Percentiles rank a stretch among this genome's conserved stretches.
These are phyloP conservation scores for Theretra japonica DNA, from an alignment of 2,888 invertebrate species.

Conservation along the genomic window DNA sequence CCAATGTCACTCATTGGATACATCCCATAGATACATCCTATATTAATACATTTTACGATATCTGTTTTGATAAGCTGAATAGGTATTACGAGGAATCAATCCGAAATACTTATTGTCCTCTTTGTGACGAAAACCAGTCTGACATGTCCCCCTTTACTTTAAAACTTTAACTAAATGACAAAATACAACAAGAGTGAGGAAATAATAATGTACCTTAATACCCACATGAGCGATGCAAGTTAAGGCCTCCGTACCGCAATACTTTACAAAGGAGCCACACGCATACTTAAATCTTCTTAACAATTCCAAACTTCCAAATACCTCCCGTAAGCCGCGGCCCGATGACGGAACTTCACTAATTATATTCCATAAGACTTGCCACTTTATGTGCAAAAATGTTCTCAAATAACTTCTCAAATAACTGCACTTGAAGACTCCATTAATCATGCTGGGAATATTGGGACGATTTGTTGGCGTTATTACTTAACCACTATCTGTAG, in stretches of 20 bases:
- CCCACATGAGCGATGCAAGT: neutral
- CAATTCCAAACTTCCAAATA: slow-evolving; percentile 13
- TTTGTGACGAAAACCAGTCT: too few relatives aligned
- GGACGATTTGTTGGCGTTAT: neutral
- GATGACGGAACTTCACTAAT: slow-evolving; percentile 17
- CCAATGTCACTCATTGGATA: too few relatives aligned
- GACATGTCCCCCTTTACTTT: too few relatives aligned
- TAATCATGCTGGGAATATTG: slow-evolving; percentile 8
- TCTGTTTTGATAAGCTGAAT: too few relatives aligned
- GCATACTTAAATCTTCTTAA: slow-evolving; percentile 7
- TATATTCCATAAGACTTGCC: slow-evolving; percentile 7
- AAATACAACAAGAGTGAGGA: neutral
- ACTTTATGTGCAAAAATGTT: slow-evolving; percentile 4
- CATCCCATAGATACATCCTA: too few relatives aligned
- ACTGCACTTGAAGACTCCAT: slow-evolving; percentile 8
- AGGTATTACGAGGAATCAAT: too few relatives aligned
- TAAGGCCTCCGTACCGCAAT: neutral
- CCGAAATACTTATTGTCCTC: too few relatives aligned
- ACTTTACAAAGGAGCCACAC: neutral
- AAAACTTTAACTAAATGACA: too few relatives aligned
- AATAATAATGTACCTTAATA: neutral
- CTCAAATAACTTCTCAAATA: slow-evolving; percentile 11
- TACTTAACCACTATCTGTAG: neutral
- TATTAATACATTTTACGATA: too few relatives aligned
- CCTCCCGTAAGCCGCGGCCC: neutral